These are phyloP conservation scores for Sceloporus undulatus DNA, from an alignment of 2,113 vertebrate species.

Conservation along the genomic window DNA sequence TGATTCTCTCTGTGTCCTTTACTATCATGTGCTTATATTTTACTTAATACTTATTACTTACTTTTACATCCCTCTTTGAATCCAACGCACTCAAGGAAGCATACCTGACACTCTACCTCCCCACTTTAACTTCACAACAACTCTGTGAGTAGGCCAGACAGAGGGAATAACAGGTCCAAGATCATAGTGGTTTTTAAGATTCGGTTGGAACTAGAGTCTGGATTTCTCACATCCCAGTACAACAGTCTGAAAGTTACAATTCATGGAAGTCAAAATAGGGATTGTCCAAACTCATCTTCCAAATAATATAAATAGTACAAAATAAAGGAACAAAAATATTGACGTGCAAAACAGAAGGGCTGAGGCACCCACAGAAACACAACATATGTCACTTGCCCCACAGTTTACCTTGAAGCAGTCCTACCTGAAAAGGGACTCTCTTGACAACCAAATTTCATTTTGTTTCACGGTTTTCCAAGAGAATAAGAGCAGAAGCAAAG, in stretches of 20 bases:
- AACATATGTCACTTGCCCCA: not conserved
- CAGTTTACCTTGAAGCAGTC: slow-evolving; percentile 6
- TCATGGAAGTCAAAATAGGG: not conserved
- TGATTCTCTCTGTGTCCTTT: not conserved
- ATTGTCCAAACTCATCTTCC: not conserved
- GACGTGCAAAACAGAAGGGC: not conserved
- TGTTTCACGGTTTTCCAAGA: slow-evolving; percentile 95
- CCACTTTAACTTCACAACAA: not conserved
- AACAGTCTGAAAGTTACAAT: not conserved
- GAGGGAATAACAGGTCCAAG: not conserved
- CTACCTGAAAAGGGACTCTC: slow-evolving; percentile 95
- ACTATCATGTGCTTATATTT: not conserved
- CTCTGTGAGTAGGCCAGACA: not conserved
- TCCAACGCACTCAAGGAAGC: not conserved
- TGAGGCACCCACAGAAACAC: not conserved
- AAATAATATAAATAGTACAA: too few relatives aligned
- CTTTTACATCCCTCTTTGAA: too few relatives aligned
- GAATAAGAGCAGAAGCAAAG: slow-evolving; percentile 89
- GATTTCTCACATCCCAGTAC: not conserved
- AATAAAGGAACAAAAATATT: not conserved
- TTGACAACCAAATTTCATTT: slow-evolving; percentile 94
- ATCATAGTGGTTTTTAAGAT: not conserved
- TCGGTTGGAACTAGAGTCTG: not conserved
- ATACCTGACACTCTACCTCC: not conserved
- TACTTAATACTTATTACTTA: not conserved